Percentiles rank a stretch among this genome's conserved stretches.
Evolutionary conservation across 1,140 invertebrate species (phyloP).

Genomic region (Leptinotarsa lineolata): DNA sequence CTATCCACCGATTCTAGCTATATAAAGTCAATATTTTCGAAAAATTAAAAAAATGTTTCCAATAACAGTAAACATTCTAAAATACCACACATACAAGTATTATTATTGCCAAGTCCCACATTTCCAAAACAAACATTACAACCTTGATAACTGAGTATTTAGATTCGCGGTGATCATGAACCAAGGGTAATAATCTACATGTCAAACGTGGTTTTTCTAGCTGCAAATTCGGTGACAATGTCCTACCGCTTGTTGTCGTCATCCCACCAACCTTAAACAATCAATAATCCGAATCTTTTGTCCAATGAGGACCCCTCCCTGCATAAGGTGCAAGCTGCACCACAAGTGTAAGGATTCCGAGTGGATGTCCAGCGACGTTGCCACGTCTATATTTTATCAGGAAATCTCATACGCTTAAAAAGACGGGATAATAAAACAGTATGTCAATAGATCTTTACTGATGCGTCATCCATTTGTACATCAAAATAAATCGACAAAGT

Average conservation of each 20-base stretch:
- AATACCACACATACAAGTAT: neutral
- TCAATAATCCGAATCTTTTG: conserved; percentile 10
- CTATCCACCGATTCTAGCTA: too few species aligned
- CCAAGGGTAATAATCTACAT: neutral
- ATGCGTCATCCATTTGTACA: too few species aligned
- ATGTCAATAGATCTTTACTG: too few species aligned
- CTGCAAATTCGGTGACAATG: neutral
- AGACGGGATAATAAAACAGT: too few species aligned
- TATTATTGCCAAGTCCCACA: too few species aligned
- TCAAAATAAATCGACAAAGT: too few species aligned
- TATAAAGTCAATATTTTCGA: too few species aligned
- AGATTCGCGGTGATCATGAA: neutral
- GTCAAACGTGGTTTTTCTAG: neutral
- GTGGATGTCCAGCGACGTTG: too few species aligned
- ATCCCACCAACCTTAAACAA: conserved; percentile 10
- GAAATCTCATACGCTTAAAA: too few species aligned
- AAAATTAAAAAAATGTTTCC: neutral
- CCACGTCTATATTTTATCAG: too few species aligned
- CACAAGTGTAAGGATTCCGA: neutral
- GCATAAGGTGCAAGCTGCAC: conserved; percentile 4
- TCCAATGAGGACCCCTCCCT: neutral
- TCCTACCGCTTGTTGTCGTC: neutral
- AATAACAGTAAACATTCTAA: neutral
- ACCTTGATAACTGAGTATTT: neutral
- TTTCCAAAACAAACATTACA: neutral